Conservation (phyloP, 2,113 vertebrate species). For the Burhinus oedicnemus region DNA sequence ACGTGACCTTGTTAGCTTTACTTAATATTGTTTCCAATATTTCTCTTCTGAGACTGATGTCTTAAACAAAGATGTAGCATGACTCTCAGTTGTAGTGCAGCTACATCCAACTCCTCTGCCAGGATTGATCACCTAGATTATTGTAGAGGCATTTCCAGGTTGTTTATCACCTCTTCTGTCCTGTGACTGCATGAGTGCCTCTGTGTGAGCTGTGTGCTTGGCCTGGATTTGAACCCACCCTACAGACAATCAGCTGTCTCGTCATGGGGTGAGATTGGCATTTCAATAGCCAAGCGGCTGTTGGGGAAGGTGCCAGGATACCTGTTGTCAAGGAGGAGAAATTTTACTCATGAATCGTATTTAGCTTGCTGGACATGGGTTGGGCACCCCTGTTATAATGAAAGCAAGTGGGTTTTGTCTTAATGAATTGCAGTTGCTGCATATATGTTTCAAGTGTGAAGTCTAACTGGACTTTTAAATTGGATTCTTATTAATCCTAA, state of each 20-base stretch:
- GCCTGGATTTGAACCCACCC: background rate
- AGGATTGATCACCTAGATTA: background rate
- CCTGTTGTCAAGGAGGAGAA: background rate
- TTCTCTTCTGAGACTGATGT: background rate
- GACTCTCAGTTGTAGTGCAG: background rate
- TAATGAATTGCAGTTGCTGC: background rate
- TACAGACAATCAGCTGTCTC: background rate
- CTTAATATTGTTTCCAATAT: background rate
- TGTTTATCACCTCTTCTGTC: background rate
- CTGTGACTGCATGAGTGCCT: background rate
- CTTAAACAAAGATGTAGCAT: background rate
- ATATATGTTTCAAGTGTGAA: background rate
- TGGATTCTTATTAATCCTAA: background rate
- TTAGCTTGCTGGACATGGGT: background rate
- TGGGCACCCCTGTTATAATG: background rate
- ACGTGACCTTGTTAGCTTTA: background rate
- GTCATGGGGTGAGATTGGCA: accelerated
- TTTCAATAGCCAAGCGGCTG: background rate
- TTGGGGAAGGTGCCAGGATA: background rate
- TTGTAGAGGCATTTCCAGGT: background rate
- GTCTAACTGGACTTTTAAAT: background rate
- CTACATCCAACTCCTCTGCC: background rate
- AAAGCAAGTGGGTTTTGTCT: background rate
- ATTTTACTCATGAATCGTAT: background rate
- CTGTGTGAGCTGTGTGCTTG: background rate